phyloP scores from a whole-genome alignment of 2,888 invertebrate species.

The Melanostoma scalare region DNA sequence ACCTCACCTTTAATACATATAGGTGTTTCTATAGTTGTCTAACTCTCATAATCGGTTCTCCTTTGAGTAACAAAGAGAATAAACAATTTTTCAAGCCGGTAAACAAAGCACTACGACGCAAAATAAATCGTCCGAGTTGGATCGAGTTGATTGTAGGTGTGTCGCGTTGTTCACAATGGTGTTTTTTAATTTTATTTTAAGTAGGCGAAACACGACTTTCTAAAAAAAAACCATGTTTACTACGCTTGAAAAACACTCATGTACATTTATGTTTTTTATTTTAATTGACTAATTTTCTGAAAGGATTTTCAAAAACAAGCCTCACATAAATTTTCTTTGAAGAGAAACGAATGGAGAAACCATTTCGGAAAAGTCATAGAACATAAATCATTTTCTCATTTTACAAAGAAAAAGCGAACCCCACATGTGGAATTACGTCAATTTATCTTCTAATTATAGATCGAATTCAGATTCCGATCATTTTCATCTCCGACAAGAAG shows the following conservation, averaged over 20 bases:
- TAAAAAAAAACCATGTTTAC: not conserved
- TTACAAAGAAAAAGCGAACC: conserved; percentile 41
- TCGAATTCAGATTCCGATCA: conserved; percentile 38
- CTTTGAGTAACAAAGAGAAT: not conserved
- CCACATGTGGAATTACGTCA: conserved; percentile 56
- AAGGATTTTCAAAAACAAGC: no score
- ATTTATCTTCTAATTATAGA: conserved; percentile 53
- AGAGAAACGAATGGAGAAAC: no score
- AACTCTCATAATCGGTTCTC: not conserved
- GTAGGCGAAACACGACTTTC: not conserved
- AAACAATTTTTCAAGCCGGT: not conserved
- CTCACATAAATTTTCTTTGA: no score
- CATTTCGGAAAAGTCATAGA: not conserved
- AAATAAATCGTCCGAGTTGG: not conserved
- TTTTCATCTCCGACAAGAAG: conserved; percentile 17
- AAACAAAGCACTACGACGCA: not conserved
- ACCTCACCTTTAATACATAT: not conserved
- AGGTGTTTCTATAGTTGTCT: not conserved
- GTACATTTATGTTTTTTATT: no score
- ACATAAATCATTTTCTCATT: conserved; percentile 27
- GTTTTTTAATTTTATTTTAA: not conserved
- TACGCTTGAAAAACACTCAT: no score
- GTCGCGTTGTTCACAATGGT: no score
- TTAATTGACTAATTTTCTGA: no score
- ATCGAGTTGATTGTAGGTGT: no score